phyloP scores from a whole-genome alignment of 2,888 invertebrate genomes.

The Aelia acuminata region DNA sequence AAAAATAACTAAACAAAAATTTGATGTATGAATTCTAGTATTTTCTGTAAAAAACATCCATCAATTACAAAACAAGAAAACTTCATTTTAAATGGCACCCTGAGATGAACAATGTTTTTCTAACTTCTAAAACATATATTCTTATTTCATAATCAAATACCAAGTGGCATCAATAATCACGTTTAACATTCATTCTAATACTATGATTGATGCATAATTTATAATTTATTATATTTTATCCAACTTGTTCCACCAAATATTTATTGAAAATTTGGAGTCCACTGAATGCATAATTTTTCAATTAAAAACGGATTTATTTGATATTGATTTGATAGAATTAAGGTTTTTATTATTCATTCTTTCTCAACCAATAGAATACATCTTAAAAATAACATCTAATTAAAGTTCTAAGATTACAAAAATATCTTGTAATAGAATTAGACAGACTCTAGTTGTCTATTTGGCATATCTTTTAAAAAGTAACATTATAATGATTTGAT shows the following conservation, averaged over 20 bases:
- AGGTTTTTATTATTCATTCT: neutral
- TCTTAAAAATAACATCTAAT: constrained; percentile 42
- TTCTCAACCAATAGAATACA: constrained; percentile 15
- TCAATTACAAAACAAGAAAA: constrained; percentile 67
- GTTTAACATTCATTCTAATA: constrained; percentile 37
- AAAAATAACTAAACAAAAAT: neutral
- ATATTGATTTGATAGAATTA: neutral
- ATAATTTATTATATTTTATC: constrained; percentile 27
- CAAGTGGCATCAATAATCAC: constrained; percentile 26
- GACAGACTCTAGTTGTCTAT: constrained; percentile 34
- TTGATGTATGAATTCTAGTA: neutral
- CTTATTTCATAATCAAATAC: constrained; percentile 9
- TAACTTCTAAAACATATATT: constrained; percentile 50
- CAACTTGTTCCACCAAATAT: neutral
- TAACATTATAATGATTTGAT: constrained; percentile 42
- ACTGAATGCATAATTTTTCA: neutral
- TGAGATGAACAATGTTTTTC: constrained; percentile 67
- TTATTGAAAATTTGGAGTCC: neutral
- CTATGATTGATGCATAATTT: neutral
- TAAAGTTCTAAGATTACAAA: constrained; percentile 29
- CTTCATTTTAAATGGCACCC: constrained; percentile 68
- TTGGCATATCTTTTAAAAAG: constrained; percentile 40
- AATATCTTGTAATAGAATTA: constrained; percentile 39
- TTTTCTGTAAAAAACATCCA: constrained; percentile 59
- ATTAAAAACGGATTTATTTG: neutral